Evolutionary conservation across 2,888 invertebrate species (phyloP).

Genomic region (Gasteruption jaculator): DNA sequence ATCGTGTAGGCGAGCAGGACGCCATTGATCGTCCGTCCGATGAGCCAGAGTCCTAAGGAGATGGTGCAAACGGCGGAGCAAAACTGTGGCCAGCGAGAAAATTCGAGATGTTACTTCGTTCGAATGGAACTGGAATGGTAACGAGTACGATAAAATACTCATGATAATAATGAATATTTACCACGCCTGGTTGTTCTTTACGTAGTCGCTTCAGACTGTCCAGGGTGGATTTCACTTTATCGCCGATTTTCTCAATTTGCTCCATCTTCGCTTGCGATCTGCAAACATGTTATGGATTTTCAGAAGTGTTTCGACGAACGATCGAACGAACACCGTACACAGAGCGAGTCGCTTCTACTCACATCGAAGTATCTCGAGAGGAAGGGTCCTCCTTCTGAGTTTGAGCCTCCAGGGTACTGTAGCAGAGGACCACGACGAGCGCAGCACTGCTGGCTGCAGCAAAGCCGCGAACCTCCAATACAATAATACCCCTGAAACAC

Average conservation of each 20-base stretch:
- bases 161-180: conserved; percentile 25
- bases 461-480: conserved; percentile 44
- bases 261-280: conserved; percentile 35
- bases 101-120: too few relatives aligned
- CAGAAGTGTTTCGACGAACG: neutral
- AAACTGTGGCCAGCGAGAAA: conserved; percentile 33
- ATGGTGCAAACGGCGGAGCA: conserved; percentile 38
- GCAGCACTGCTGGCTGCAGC: conserved; percentile 48
- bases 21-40: conserved; percentile 38
- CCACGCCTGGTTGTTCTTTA: conserved; percentile 42
- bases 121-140: too few relatives aligned
- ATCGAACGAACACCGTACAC: neutral
- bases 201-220: conserved; percentile 35
- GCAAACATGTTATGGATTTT: conserved; percentile 16
- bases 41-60: conserved; percentile 41
- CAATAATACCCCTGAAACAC: conserved; percentile 42
- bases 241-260: conserved; percentile 35
- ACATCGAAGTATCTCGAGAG: conserved; percentile 13
- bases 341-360: conserved; percentile 11
- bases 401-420: conserved; percentile 42
- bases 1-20: conserved; percentile 38
- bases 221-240: conserved; percentile 32
- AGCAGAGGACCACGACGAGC: conserved; percentile 42
- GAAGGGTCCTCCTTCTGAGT: conserved; percentile 30
- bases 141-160: neutral